Conservation (phyloP, 2,888 invertebrate species). For the Falcaria lacertinaria region DNA sequence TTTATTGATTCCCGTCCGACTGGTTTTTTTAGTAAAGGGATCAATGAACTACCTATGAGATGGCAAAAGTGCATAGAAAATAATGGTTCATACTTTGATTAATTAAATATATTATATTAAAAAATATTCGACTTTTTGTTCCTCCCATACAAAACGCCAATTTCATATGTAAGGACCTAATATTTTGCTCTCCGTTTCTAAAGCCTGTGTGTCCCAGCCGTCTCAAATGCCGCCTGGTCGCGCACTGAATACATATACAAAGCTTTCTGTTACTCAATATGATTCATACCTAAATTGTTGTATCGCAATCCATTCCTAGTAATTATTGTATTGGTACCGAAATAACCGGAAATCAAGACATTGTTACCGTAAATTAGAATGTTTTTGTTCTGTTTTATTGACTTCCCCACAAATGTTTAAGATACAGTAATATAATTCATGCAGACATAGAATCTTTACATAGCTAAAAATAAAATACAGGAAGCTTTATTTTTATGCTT, state of each 20-base stretch:
- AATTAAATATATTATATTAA: too few species aligned
- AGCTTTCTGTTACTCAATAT: constrained; percentile 20
- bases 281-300: constrained; percentile 30
- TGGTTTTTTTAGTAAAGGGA: too few species aligned
- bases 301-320: constrained; percentile 11
- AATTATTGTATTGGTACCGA: constrained; percentile 11
- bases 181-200: not conserved
- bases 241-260: constrained; percentile 22
- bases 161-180: too few species aligned
- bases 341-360: constrained; percentile 20
- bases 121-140: not conserved
- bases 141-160: not conserved
- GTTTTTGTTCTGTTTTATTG: not conserved
- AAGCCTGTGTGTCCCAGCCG: constrained; percentile 16
- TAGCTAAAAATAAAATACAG: too few species aligned
- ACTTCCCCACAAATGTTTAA: too few species aligned
- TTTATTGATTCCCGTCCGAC: too few species aligned
- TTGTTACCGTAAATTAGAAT: not conserved
- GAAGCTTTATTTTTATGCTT: too few species aligned
- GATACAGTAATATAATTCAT: too few species aligned
- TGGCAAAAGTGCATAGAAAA: too few species aligned
- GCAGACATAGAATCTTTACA: too few species aligned
- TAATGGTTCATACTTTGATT: too few species aligned
- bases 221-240: constrained; percentile 17
- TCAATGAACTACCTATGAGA: too few species aligned